Evolutionary conservation across 1,140 invertebrate genomes (phyloP).

Genomic region (Trissolcus basalis): DNA sequence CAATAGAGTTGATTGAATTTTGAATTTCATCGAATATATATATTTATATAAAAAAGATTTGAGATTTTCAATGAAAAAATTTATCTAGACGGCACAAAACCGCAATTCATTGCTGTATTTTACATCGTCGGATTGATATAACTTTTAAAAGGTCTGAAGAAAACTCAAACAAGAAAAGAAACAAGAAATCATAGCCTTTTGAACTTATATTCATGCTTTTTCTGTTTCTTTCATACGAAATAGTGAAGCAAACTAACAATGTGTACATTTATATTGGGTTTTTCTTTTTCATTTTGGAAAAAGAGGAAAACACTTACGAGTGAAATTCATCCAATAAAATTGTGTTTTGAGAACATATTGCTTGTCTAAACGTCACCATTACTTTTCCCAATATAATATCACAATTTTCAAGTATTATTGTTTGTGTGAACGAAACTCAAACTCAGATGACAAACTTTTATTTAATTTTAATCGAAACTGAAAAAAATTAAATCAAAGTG

Average conservation of each 20-base stretch:
- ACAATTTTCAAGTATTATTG: too few species aligned
- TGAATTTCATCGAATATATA: too few species aligned
- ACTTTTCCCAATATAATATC: conserved; percentile 32
- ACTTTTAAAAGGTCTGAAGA: conserved; percentile 9
- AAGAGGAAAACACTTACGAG: conserved; percentile 38
- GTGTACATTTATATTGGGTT: conserved; percentile 40
- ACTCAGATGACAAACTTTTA: too few species aligned
- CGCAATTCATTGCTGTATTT: conserved; percentile 21
- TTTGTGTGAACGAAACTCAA: neutral
- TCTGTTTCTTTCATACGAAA: conserved; percentile 24
- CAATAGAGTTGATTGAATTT: too few species aligned
- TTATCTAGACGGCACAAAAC: neutral
- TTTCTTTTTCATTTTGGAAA: conserved; percentile 25
- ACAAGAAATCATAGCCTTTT: conserved; percentile 36
- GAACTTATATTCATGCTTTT: conserved; percentile 36
- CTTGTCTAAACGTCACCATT: conserved; percentile 32
- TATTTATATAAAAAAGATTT: too few species aligned
- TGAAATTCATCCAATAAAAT: conserved; percentile 40
- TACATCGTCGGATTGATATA: conserved; percentile 25
- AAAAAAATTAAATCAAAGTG: neutral
- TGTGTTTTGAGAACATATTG: conserved; percentile 36
- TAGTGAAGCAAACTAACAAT: conserved; percentile 37
- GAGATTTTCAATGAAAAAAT: too few species aligned
- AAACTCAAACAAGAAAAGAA: conserved; percentile 32
- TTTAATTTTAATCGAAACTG: too few species aligned